Evolutionary conservation across 2,797 vertebrate species (phyloP).

Genomic region (Melanotaenia nigrans): DNA sequence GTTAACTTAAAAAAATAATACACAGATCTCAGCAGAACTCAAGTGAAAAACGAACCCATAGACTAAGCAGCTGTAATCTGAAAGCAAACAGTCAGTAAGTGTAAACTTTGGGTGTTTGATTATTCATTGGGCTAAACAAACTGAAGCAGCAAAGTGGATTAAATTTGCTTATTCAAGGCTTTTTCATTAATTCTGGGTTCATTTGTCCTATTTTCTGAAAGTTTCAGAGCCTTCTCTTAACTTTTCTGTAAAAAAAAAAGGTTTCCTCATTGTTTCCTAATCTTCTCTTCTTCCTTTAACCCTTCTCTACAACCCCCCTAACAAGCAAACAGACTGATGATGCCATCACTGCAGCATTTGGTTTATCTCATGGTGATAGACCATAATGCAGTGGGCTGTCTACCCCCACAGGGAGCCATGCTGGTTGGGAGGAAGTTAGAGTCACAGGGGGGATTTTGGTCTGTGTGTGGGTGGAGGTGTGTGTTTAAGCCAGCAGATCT

Average conservation of each 20-base stretch:
- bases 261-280: slow-evolving; percentile 17
- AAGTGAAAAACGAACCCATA: slow-evolving; percentile 64
- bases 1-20: slow-evolving; percentile 52
- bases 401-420: slow-evolving; percentile 50
- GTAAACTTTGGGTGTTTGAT: slow-evolving; percentile 57
- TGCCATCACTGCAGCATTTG: slow-evolving; percentile 63
- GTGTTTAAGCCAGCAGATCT: slow-evolving; percentile 30
- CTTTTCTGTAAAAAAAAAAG: slow-evolving; percentile 12
- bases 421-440: slow-evolving; percentile 55
- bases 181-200: slow-evolving; percentile 43
- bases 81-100: slow-evolving; percentile 65
- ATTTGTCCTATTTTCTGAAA: background rate
- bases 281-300: slow-evolving; percentile 15
- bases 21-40: slow-evolving; percentile 49
- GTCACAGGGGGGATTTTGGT: slow-evolving; percentile 29
- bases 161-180: slow-evolving; percentile 38
- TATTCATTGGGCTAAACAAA: slow-evolving; percentile 53
- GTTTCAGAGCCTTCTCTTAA: background rate
- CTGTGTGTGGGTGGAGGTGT: slow-evolving; percentile 33
- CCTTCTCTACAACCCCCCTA: slow-evolving; percentile 9
- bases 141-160: slow-evolving; percentile 18
- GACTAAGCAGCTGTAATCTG: slow-evolving; percentile 60
- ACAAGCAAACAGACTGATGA: slow-evolving; percentile 73
- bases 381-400: slow-evolving; percentile 51
- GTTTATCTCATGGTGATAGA: slow-evolving; percentile 71